Percentiles rank a stretch among this genome's conserved stretches.
Evolutionary conservation across 2,797 vertebrate genomes (phyloP).

Genomic region (Anniella stebbinsi): DNA sequence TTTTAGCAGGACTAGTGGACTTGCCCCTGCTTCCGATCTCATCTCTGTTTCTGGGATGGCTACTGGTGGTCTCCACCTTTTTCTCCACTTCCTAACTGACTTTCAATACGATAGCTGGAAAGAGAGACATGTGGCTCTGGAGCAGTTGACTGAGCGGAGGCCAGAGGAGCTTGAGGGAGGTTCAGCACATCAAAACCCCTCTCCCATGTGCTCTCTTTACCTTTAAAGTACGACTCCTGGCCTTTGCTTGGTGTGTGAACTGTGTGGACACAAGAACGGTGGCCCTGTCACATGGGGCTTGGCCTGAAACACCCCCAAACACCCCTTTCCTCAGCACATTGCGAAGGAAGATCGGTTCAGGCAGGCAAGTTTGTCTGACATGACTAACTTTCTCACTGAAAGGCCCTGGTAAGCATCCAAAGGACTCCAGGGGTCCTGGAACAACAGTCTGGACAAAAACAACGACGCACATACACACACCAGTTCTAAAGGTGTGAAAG

Average conservation of each 20-base stretch:
- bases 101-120: not conserved
- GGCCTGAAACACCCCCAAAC: too few relatives aligned
- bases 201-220: not conserved
- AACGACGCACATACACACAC: not conserved
- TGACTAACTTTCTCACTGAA: not conserved
- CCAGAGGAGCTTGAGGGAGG: not conserved
- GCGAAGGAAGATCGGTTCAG: not conserved
- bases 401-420: not conserved
- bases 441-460: too few relatives aligned
- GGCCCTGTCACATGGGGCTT: too few relatives aligned
- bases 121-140: not conserved
- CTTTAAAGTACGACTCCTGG: not conserved
- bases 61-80: not conserved
- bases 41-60: not conserved
- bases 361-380: not conserved
- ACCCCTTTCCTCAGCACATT: not conserved
- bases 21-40: too few relatives aligned
- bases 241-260: not conserved
- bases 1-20: too few relatives aligned
- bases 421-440: not conserved
- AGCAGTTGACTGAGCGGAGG: not conserved
- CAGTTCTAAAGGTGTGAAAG: constrained; percentile 1
- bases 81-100: not conserved
- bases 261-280: not conserved
- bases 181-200: not conserved